These are phyloP conservation scores for Formica aserva DNA, from an alignment of 2,888 invertebrate genomes.

Conservation along the genomic window DNA sequence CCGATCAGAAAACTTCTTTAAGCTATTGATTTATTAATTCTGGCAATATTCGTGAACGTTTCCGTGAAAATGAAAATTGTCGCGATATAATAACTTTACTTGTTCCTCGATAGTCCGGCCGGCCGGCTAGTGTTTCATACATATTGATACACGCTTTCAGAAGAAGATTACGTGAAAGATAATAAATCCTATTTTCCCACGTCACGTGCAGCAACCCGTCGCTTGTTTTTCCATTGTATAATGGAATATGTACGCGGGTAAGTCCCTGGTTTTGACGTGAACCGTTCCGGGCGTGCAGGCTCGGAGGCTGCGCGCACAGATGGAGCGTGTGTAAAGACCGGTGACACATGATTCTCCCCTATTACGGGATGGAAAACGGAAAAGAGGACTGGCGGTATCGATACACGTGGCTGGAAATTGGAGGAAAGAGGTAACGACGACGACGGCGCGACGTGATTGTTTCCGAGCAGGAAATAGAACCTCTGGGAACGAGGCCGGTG, in stretches of 20 bases:
- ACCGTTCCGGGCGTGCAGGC: constrained; percentile 20
- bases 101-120: neutral
- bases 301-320: constrained; percentile 57
- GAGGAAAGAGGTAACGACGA: constrained; percentile 46
- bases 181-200: constrained; percentile 66
- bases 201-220: constrained; percentile 64
- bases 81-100: constrained; percentile 8
- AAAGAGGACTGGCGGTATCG: constrained; percentile 43
- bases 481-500: constrained; percentile 41
- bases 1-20: neutral
- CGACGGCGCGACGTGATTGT: constrained; percentile 50
- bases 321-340: constrained; percentile 51
- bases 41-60: neutral
- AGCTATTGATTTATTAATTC: neutral
- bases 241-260: constrained; percentile 59
- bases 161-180: constrained; percentile 61
- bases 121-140: constrained; percentile 22
- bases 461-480: constrained; percentile 56
- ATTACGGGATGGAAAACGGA: constrained; percentile 52
- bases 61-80: constrained; percentile 15
- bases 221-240: constrained; percentile 67
- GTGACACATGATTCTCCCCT: constrained; percentile 56
- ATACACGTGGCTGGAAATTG: constrained; percentile 42
- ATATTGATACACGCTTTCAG: constrained; percentile 47
- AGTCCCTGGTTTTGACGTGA: constrained; percentile 64